Evolutionary conservation across 2,113 vertebrate genomes (phyloP), one percentile per base, ranked within the genome.

Genomic region (Trichechus manatus): DNA sequence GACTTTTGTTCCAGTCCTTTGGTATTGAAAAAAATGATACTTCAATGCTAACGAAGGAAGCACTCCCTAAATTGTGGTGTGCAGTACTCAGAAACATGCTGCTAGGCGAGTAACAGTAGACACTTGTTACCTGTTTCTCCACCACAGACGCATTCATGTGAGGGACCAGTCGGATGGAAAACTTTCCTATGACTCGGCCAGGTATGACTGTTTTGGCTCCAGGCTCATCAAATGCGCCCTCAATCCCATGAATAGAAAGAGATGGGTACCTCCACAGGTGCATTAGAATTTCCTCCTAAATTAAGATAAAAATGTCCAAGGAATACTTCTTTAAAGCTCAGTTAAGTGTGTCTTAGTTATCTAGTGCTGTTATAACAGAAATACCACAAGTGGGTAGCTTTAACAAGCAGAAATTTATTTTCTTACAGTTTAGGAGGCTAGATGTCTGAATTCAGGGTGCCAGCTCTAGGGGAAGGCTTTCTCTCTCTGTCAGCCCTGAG

Each of bases 201-300:
- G 99, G 99, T 59, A 99, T 99, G 72, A 99, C 99, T 0, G 99
- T 99, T 98, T 99, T 99, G 25, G 98, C 98, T 89, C 99, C 99
- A 0, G 98, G 72, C 91, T 98, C 98, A 19, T 99, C 98, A 97
- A 99, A 99, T 0, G 99, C 99, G 2, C 99, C 99, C 96, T 99
- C 99, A 1, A 99, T 99, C 72, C 99, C 99, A 11, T 99, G 99
- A 97, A 99, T 99, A 91, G 99, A 99, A 44, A 99, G 98, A 29
- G 99, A 99, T 5, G 99, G 99, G 66, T 99, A 99, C 80, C 97
- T 98, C 99, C 99, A 99, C 59, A 99, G 96, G 86, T 99, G 99
- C 78, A 98, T 98, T 74, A 99, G 98, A 94, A 99, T 91, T 79
- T 99, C 99, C 92, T 99, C 99, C 99, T 99, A 56, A 6, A 44